Base-by-base conservation (phyloP, 2,888 invertebrate species). In the Rhogogaster chlorosoma region DNA sequence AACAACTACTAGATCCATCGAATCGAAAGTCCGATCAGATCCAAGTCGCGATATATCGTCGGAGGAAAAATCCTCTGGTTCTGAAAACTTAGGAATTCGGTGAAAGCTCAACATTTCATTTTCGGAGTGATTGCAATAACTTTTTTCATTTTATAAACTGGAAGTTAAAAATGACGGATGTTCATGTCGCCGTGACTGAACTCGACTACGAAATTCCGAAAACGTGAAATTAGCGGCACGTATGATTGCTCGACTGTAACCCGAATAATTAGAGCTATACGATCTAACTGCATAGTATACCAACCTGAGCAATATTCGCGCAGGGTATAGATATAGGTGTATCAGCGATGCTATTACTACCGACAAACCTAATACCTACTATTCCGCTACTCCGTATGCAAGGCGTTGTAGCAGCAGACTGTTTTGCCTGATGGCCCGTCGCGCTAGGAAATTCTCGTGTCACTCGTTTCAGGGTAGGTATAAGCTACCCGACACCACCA, bases 391-490 rank as follows among this genome's bases (percentile, higher is more conserved):
- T 83, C 15, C 67, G 67, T 67, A 83, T 83, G 67, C 83, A 29
- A 67, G 67, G 36, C 29, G 45, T 15, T 61, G 83, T 83, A 61
- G 45, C 83, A 83, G 67, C 67, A 67, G 42, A 83, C 83, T 83
- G 83, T 83, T 83, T 83, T 67, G 67, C 83, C 83, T 67, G 83
- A 83, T 83, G 83, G 67, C 45, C 67, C 67, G 83, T 83, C 83
- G 83, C 67, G 70, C 67, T 83, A 38, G 64, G 83, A 83, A 83
- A 83, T 83, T 83, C 67, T 45, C 64, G 32, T 67, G 83, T 83
- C 83, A 83, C 83, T 83, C 83, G 42, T 67, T 67, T 36, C 83
- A 42, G 38, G 71, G 42, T n/a, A 42, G 22, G n/a, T 38, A 29
- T 38, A 73, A 73, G 42, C 73, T 18, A 10, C 77, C 53, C 26